phyloP scores from a whole-genome alignment of 2,888 invertebrate species.

The Graphium colonna region DNA sequence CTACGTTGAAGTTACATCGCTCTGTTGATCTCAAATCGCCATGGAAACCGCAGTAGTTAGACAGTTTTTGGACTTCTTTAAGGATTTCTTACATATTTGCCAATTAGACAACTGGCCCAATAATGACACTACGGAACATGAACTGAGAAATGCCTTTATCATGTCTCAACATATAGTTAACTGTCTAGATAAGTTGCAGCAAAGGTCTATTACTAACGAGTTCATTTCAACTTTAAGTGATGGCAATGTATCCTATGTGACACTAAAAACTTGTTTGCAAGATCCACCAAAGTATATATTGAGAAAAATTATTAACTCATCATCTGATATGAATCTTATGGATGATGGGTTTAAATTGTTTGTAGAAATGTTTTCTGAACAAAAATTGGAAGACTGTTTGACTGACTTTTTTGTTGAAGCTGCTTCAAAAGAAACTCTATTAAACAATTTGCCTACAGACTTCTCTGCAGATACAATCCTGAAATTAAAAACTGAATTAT shows the following conservation, averaged over 20 bases:
- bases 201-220: conserved; percentile 56
- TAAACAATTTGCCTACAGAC: conserved; percentile 43
- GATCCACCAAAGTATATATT: conserved; percentile 62
- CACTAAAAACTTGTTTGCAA: conserved; percentile 49
- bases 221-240: conserved; percentile 53
- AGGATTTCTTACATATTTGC: conserved; percentile 72
- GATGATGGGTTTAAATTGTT: conserved; percentile 55
- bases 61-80: conserved; percentile 73
- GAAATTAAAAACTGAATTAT: conserved; percentile 51
- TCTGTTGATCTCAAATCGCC: conserved; percentile 26
- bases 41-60: conserved; percentile 65
- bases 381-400: conserved; percentile 51
- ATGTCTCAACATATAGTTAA: conserved; percentile 78
- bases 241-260: conserved; percentile 37
- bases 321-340: conserved; percentile 45
- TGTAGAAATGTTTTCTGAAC: conserved; percentile 50
- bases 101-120: conserved; percentile 70
- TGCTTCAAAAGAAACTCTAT: conserved; percentile 58
- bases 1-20: conserved; percentile 64
- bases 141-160: conserved; percentile 75
- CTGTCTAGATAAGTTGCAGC: conserved; percentile 65
- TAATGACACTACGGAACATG: conserved; percentile 56
- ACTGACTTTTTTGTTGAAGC: conserved; percentile 59
- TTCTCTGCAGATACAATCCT: conserved; percentile 47
- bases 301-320: conserved; percentile 58